Evolutionary conservation across 2,113 vertebrate species (phyloP), one percentile per base, ranked within the genome.

Genomic region (Psettodes erumei): DNA sequence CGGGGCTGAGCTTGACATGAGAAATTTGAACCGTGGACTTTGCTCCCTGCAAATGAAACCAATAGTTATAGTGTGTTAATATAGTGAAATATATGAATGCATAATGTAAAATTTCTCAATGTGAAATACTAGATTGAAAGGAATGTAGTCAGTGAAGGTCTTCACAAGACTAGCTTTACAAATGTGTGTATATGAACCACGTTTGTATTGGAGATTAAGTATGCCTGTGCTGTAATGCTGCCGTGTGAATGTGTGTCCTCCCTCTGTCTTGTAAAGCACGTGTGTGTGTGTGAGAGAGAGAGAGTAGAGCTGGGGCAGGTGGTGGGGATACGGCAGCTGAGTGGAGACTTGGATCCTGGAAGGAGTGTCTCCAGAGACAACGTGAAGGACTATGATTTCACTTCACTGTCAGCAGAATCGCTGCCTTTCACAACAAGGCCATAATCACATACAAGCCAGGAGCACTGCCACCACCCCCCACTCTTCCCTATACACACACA

Each of bases 341-440:
- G 32, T 2, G 3, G 21, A 48, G 43, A 23, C 40, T 63, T 48
- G 10, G 23, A 61, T 75, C 27, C 38, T 32, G 28, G 54, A 37
- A 61, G 64, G 18, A 23, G 5, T 65, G 70, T 66, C 63, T 68
- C 64, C 45, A 64, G 55, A 45, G 75, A 72, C 51, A 50, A 75
- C 23, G 28, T 65, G 63, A 65, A 86, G 71, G 60, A 69, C 56
- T 69, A 72, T 89, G 40, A 79, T 82, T 84, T 48, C 54, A 50
- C 55, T 42, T 61, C 47, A 60, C 64, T 75, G 69, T 75, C 53
- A 75, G 59, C 30, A 40, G 48, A 53, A 40, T 40, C 15, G 3
- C 21, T 68, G 76, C 60, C 72, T 40, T 33, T 8, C 8, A 58
- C 37, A 68, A 47, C 5, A 12, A 73, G 50, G 32, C 38, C 33